Base-by-base conservation (phyloP, 2,888 invertebrate species). In the Calameuta pallipes region DNA sequence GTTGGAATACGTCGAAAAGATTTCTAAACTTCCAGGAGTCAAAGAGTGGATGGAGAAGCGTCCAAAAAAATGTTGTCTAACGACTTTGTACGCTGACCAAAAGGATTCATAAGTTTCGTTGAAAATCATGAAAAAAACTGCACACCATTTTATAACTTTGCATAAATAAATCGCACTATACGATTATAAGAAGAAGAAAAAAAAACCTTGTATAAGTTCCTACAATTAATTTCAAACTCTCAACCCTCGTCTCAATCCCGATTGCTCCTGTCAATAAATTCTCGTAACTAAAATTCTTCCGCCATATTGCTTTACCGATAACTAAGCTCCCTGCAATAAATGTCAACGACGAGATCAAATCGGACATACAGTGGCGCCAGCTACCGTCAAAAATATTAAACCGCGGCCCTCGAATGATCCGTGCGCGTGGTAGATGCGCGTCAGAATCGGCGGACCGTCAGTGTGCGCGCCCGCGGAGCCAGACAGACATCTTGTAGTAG, bases 401-500 rank as follows among this genome's bases (percentile, higher is more conserved):
- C 13, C 78, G 79, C 80, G 79, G 80, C 76, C 86, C 88, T 86
- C 89, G 89, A 90, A 89, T 89, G 87, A 89, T 90, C 85, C 88
- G 85, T 90, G 90, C 89, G 90, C 89, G 86, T 82, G 80, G 81
- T 82, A 80, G 83, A 81, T 90, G 90, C 90, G 90, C 90, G 85
- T 75, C 36, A 76, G 85, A 84, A 80, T 82, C 85, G 83, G 85
- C 87, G 84, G 79, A 80, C 85, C 85, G 88, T 89, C 89, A 90
- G 89, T 90, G 89, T 88, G 89, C 89, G 88, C 87, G 87, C 87
- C 56, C 56, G 83, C 80, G 80, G 80, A 77, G 78, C 79, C 78
- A 85, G 86, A 88, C 90, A 88, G 90, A 89, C 89, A 90, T 90
- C 89, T 90, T 90, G 90, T 90, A 88, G 89, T 89, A 89, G 90